These are phyloP conservation scores for Bradypodion ventrale DNA, from an alignment of 2,797 vertebrate genomes.

Conservation along the genomic window DNA sequence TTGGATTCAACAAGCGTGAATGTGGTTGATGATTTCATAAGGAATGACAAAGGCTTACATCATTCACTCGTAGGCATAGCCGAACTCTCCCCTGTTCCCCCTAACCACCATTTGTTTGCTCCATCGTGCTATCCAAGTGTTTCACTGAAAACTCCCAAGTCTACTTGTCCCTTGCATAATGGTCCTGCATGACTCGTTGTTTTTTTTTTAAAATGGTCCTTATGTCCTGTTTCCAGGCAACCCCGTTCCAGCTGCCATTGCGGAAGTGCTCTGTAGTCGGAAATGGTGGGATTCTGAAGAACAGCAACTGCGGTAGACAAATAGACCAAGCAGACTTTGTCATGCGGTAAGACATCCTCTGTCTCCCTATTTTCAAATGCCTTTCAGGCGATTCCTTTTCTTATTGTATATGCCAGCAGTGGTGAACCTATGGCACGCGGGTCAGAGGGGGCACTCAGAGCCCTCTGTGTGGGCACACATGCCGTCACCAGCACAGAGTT, in stretches of 20 bases:
- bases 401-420: constrained; percentile 5
- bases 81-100: not conserved
- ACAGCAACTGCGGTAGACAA: constrained; percentile 88
- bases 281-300: constrained; percentile 93
- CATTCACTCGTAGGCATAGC: not conserved
- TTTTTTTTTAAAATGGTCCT: constrained; percentile 64
- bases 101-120: not conserved
- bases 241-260: constrained; percentile 88
- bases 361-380: not conserved
- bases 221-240: constrained; percentile 86
- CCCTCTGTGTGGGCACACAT: too few relatives aligned
- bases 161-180: constrained; percentile 54
- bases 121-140: not conserved
- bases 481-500: too few relatives aligned
- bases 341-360: constrained; percentile 85
- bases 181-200: constrained; percentile 61
- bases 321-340: constrained; percentile 93
- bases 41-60: not conserved
- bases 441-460: too few relatives aligned
- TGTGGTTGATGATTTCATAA: too few relatives aligned
- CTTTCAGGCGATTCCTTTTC: constrained; percentile 37
- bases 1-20: too few relatives aligned
- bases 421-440: too few relatives aligned
- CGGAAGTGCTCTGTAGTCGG: constrained; percentile 96
- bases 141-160: not conserved